Evolutionary conservation across 2,888 invertebrate species (phyloP), one percentile per base, ranked within the genome.

Genomic region (Mesoligia furuncula): DNA sequence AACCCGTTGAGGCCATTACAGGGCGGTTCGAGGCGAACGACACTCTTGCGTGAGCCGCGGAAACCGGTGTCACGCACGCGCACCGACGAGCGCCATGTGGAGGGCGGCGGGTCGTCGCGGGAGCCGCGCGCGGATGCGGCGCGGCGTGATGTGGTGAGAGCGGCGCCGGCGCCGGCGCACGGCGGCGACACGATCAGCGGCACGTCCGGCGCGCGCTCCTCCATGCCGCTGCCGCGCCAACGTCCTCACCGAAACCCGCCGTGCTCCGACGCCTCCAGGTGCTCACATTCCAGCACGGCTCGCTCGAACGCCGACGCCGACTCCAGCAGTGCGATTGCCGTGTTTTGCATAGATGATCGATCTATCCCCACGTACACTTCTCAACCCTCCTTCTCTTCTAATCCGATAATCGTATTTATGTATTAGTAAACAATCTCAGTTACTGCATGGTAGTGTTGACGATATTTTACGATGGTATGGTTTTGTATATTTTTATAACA

Each of bases 81-180:
- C 88, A 97, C 97, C 87, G 97, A 97, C 88, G 97, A 97, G 96
- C 97, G 97, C 95, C 97, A 97, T 73, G 97, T 95, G 88, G 97
- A 95, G 79, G 93, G 95, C 86, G 91, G 94, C 81, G 91, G 93
- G 75, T 96, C 96, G 80, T 95, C 96, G 87, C 95, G 95, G 69
- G 96, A 95, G 89, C 95, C 94, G 85, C 96, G 94, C 81, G 95
- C 93, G 91, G 96, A 95, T 54, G 93, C 93, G 84, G 93, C 91
- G 89, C 96, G 95, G 76, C 95, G 93, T 89, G 95, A 95, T 87
- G 94, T 95, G 90, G 95, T 94, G 85, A 95, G 92, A 88, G 95
- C 95, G 68, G 93, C 95, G 89, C 94, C 92, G 84, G 84, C 86
- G 82, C 89, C 90, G 77, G 89, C 92, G 90, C 93, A 90, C 86